Conservation (phyloP, 1,140 invertebrate genomes). For the Cataglyphis hispanica region DNA sequence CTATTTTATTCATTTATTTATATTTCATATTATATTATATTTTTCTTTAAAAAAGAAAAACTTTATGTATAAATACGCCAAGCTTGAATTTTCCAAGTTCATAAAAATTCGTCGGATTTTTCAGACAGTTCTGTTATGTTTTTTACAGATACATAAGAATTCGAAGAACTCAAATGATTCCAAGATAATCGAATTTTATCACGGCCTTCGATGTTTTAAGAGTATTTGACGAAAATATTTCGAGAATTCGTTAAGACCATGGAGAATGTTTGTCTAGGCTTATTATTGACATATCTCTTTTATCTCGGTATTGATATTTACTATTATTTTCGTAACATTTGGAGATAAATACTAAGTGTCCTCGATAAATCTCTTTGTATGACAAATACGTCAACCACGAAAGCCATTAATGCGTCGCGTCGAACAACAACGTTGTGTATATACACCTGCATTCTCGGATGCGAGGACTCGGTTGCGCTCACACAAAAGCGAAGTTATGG, state of each 20-base stretch:
- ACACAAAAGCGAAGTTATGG: slow-evolving; percentile 54
- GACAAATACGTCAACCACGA: neutral
- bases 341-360: neutral
- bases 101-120: no score
- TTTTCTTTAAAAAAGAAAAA: no score
- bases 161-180: neutral
- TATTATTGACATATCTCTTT: neutral
- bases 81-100: no score
- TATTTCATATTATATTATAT: no score
- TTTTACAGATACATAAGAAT: neutral
- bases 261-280: neutral
- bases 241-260: neutral
- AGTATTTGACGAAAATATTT: neutral
- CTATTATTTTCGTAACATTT: neutral
- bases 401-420: neutral
- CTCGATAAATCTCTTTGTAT: neutral
- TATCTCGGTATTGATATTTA: neutral
- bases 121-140: neutral
- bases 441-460: slow-evolving; percentile 30
- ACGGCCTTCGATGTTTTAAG: neutral
- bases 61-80: no score
- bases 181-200: neutral
- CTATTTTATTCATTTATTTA: no score
- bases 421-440: neutral
- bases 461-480: slow-evolving; percentile 23